These are phyloP conservation scores for Sesia bembeciformis DNA, from an alignment of 2,888 invertebrate genomes.

Conservation along the genomic window DNA sequence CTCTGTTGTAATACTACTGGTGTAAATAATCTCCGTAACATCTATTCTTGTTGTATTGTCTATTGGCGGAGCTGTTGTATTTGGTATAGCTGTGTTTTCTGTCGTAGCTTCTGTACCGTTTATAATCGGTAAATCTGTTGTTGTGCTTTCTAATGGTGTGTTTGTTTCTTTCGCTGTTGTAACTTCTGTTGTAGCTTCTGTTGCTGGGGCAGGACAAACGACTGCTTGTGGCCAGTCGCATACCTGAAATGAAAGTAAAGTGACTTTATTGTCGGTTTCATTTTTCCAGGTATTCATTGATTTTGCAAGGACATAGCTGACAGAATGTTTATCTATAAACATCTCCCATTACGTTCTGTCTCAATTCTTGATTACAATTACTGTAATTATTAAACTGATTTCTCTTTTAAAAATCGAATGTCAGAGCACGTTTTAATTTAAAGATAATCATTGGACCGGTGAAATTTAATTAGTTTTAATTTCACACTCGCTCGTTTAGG, in stretches of 20 bases:
- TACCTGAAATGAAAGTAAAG: slow-evolving; percentile 9
- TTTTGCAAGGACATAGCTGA: background rate
- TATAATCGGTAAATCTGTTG: background rate
- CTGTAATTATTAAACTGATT: too few species aligned
- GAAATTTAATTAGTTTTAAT: too few species aligned
- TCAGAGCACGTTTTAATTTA: too few species aligned
- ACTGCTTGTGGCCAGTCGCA: slow-evolving; percentile 19
- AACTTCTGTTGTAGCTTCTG: background rate
- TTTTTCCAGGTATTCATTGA: too few species aligned
- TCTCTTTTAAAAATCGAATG: too few species aligned
- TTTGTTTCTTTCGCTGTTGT: slow-evolving; percentile 1
- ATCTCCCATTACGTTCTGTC: too few species aligned
- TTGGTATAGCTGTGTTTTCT: background rate
- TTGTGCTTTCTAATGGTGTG: background rate
- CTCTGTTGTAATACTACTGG: background rate
- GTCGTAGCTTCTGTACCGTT: background rate
- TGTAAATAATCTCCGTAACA: background rate
- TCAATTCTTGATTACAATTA: too few species aligned
- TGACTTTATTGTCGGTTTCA: too few species aligned
- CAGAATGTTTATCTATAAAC: background rate
- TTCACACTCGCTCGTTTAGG: too few species aligned
- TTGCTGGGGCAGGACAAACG: slow-evolving; percentile 9
- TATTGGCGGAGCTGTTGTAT: slow-evolving; percentile 1
- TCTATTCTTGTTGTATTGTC: background rate
- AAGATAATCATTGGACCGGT: too few species aligned